These are phyloP conservation scores for Scaptodrosophila lebanonensis DNA, from an alignment of 1,140 invertebrate genomes.

Conservation along the genomic window DNA sequence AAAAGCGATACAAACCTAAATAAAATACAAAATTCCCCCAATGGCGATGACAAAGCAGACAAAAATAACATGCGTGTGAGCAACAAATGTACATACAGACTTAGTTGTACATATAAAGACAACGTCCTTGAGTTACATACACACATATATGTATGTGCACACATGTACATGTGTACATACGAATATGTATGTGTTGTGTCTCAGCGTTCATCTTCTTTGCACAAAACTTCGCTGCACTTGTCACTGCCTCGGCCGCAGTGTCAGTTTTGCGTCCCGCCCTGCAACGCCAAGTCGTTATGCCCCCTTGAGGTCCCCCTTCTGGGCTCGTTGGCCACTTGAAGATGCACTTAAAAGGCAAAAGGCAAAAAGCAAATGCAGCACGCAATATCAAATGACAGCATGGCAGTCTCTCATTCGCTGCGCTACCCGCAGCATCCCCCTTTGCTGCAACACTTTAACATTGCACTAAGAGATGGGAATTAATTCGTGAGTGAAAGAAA, in stretches of 20 bases:
- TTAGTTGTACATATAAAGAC: slow-evolving; percentile 16
- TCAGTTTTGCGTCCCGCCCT: too few relatives aligned
- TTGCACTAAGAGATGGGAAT: too few relatives aligned
- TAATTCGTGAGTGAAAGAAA: too few relatives aligned
- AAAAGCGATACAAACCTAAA: too few relatives aligned
- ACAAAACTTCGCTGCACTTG: slow-evolving; percentile 24
- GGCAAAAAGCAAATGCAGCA: slow-evolving; percentile 6
- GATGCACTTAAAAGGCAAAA: slow-evolving; percentile 32
- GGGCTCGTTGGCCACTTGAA: slow-evolving; percentile 13
- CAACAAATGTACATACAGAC: slow-evolving; percentile 2
- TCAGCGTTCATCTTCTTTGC: slow-evolving; percentile 6
- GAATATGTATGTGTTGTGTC: too few relatives aligned
- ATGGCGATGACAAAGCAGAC: slow-evolving; percentile 5
- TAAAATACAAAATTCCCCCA: slow-evolving; percentile 13
- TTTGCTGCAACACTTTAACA: too few relatives aligned
- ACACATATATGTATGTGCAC: not conserved
- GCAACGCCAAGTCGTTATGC: too few relatives aligned
- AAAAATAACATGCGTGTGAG: slow-evolving; percentile 26
- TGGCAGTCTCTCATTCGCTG: slow-evolving; percentile 2
- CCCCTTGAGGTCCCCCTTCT: not conserved
- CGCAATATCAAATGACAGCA: slow-evolving; percentile 45
- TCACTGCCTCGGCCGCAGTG: slow-evolving; percentile 3
- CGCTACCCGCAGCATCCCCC: not conserved
- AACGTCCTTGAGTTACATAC: slow-evolving; percentile 45
- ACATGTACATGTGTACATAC: not conserved